A percentile compares a stretch with the other conserved stretches of the same genome.
phyloP scores from a whole-genome alignment of 2,797 vertebrate genomes.

The Phaenicophaeus curvirostris region DNA sequence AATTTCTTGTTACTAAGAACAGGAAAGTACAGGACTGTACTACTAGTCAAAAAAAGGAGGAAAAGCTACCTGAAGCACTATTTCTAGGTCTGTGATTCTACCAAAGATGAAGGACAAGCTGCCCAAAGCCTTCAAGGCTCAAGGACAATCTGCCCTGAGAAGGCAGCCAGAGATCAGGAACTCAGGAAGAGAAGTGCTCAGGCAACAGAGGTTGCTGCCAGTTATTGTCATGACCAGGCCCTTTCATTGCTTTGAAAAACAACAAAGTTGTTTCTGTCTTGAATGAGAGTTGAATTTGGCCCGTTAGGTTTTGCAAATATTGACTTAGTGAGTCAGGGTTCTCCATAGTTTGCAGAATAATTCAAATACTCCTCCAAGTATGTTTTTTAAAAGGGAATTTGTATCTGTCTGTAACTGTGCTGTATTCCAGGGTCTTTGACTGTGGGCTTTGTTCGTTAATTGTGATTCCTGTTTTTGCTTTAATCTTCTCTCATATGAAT shows the following conservation, averaged over 20 bases:
- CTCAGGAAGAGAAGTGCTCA: neutral
- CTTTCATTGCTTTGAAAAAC: neutral
- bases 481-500: constrained; percentile 31
- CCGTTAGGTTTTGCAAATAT: constrained; percentile 37
- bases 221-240: neutral
- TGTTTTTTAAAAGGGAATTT: constrained; percentile 50
- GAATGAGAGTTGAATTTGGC: constrained; percentile 36
- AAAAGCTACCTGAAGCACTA: neutral
- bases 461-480: neutral
- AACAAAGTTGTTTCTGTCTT: neutral
- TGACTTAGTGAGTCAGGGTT: constrained; percentile 60
- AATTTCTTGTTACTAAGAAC: no score
- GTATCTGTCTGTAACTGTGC: neutral
- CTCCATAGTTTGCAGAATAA: constrained; percentile 47
- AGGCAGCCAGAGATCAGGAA: neutral
- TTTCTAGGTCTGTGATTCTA: neutral
- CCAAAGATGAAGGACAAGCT: neutral
- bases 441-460: constrained; percentile 3
- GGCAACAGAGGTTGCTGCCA: neutral
- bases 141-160: neutral
- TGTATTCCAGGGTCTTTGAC: neutral
- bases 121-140: neutral
- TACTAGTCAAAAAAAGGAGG: neutral
- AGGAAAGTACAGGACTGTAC: no score
- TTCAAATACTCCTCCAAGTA: neutral